Percentiles rank a stretch among this genome's conserved stretches.
Evolutionary conservation across 2,113 vertebrate species (phyloP).

Genomic region (Martes martes): DNA sequence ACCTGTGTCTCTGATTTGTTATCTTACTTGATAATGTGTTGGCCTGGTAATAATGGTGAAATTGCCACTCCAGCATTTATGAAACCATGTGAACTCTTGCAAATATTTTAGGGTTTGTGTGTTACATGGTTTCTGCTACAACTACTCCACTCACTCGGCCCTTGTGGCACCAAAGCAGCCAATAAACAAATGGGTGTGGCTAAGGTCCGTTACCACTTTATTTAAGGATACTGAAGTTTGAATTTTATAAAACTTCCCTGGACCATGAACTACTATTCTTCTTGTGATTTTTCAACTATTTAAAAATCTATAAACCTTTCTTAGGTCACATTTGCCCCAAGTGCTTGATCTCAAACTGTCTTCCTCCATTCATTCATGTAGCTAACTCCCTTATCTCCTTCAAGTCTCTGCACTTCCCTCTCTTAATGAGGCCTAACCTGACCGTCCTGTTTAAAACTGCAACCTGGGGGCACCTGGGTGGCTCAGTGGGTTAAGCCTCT

Average conservation of each 20-base stretch:
- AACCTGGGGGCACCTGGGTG: background rate
- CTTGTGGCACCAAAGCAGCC: background rate
- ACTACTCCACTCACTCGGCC: background rate
- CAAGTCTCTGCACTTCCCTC: background rate
- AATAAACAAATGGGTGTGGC: background rate
- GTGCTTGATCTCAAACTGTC: background rate
- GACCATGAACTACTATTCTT: background rate
- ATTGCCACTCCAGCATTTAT: background rate
- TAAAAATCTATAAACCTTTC: background rate
- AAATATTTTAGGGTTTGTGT: background rate
- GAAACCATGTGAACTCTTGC: background rate
- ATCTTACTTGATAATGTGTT: background rate
- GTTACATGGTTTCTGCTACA: background rate
- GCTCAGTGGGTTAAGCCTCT: no score
- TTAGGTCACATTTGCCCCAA: background rate
- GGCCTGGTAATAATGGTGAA: background rate
- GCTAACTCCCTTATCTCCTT: background rate
- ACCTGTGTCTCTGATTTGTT: background rate
- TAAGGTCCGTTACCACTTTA: background rate
- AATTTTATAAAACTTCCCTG: background rate
- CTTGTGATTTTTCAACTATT: slow-evolving; percentile 11
- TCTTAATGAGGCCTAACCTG: background rate
- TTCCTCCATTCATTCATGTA: background rate
- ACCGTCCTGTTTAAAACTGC: background rate
- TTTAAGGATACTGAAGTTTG: background rate